Conservation (phyloP, 2,797 vertebrate species). For the Gymnopithys bicolor region DNA sequence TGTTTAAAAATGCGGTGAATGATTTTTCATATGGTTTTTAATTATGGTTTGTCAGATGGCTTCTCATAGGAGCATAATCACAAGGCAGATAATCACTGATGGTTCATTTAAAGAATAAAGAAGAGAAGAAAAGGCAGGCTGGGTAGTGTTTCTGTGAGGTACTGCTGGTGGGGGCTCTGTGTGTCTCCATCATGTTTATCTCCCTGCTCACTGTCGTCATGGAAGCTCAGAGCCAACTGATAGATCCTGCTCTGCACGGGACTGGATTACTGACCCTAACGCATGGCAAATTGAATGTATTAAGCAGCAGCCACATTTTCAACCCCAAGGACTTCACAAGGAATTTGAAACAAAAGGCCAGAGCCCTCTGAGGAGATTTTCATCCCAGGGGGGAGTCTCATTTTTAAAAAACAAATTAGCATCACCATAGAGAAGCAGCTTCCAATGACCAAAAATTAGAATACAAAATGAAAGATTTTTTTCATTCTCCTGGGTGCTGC, state of each 20-base stretch:
- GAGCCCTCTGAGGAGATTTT: constrained; percentile 62
- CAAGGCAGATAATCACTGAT: constrained; percentile 1
- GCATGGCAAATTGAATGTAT: constrained; percentile 56
- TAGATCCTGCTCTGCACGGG: constrained; percentile 46
- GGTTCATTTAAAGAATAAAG: constrained; percentile 9
- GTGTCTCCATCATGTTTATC: constrained; percentile 31
- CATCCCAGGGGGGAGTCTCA: constrained; percentile 23
- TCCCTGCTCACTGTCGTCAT: constrained; percentile 47
- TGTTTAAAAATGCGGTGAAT: constrained; percentile 23
- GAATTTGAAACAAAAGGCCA: constrained; percentile 70
- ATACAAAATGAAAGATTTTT: constrained; percentile 55
- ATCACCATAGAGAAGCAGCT: constrained; percentile 63
- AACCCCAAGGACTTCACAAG: constrained; percentile 53
- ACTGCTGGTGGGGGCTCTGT: neutral
- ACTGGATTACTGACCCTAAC: constrained; percentile 60
- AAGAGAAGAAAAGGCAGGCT: neutral
- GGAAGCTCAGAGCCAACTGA: constrained; percentile 55
- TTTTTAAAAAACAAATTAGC: constrained; percentile 68
- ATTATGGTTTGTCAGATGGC: constrained; percentile 34
- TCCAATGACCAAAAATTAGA: constrained; percentile 57
- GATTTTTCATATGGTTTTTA: neutral
- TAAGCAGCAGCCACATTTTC: constrained; percentile 43
- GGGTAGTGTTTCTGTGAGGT: neutral
- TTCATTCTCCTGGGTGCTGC: neutral
- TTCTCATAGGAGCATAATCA: constrained; percentile 13